Evolutionary conservation across 1,140 invertebrate genomes (phyloP), one percentile per base, ranked within the genome.

Genomic region (Babylonia areolata): DNA sequence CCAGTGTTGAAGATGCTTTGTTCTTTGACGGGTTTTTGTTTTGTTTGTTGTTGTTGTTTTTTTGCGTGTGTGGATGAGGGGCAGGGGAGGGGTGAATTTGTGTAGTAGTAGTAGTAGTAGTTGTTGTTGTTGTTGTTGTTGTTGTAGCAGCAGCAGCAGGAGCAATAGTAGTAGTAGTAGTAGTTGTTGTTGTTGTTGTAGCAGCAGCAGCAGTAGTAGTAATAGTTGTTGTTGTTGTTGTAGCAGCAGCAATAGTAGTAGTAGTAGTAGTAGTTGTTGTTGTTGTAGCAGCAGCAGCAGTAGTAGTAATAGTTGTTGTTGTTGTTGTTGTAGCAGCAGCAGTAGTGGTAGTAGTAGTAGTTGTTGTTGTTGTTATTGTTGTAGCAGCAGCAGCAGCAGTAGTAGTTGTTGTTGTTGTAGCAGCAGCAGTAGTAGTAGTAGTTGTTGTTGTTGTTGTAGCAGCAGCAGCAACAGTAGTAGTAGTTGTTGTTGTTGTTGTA

Each of bases 41-140:
- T n/a, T n/a, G n/a, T n/a, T n/a, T n/a, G n/a, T n/a, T n/a, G n/a
- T n/a, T n/a, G n/a, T n/a, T n/a, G n/a, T n/a, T n/a, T n/a, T n/a
- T n/a, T n/a, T n/a, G n/a, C n/a, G n/a, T n/a, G n/a, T n/a, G n/a
- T n/a, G n/a, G n/a, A n/a, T n/a, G n/a, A n/a, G n/a, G n/a, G n/a
- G n/a, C n/a, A n/a, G n/a, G n/a, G n/a, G n/a, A n/a, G n/a, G n/a
- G n/a, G n/a, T n/a, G n/a, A n/a, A n/a, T n/a, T n/a, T n/a, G n/a
- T n/a, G n/a, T n/a, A 64, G 58, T 64, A 64, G 58, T 64, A 64
- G 58, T 64, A 64, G 58, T 64, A 64, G 58, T 64, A 64, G 58
- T 64, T 64, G 58, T 64, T 64, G 58, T 64, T 64, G 58, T 64
- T 64, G 58, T 64, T 64, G 58, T 64, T 64, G 58, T 64, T 64